Evolutionary conservation across 2,113 vertebrate genomes (phyloP), one percentile per base, ranked within the genome.

Genomic region (Meles meles): DNA sequence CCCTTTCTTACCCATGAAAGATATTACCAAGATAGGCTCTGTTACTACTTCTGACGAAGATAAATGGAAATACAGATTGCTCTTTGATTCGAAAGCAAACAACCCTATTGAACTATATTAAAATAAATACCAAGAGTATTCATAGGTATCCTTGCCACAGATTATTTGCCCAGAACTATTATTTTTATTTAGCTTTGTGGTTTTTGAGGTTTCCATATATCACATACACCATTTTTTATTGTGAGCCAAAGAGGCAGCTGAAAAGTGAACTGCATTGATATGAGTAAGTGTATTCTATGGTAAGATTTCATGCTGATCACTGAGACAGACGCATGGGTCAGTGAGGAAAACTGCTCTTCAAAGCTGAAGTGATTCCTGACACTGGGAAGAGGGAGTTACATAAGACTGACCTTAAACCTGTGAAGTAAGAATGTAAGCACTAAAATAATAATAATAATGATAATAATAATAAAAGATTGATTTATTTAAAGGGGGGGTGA

Each of bases 41-140:
- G 34, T 90, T 81, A 44, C 25, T 65, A 9, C 76, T 74, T 94
- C 71, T 80, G 31, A 95, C 71, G 31, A 77, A 95, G 42, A 89
- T 59, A 96, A 94, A 96, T 88, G 86, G 71, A 93, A 95, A 57
- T 63, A 84, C n/a, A 42, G 74, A 93, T 93, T 96, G 39, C 27
- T 90, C 14, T 82, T 96, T 95, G 59, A 95, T 96, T 95, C 90
- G 55, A 92, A 96, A 94, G 65, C 72, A 95, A 94, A 93, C 55
- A 95, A 29, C 25, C 2, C 7, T 76, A 63, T 90, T 85, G 18
- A 93, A 61, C 47, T 74, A 31, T 59, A 59, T 96, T 96, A 90
- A 96, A 97, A 96, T 80, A 87, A 89, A 96, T 65, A 31, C 44
- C 71, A 82, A 93, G n/a, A 44, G 1, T 49, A 63, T 90, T 93